Evolutionary conservation across 2,113 vertebrate genomes (phyloP), one percentile per base, ranked within the genome.

Genomic region (Setophaga petechia): DNA sequence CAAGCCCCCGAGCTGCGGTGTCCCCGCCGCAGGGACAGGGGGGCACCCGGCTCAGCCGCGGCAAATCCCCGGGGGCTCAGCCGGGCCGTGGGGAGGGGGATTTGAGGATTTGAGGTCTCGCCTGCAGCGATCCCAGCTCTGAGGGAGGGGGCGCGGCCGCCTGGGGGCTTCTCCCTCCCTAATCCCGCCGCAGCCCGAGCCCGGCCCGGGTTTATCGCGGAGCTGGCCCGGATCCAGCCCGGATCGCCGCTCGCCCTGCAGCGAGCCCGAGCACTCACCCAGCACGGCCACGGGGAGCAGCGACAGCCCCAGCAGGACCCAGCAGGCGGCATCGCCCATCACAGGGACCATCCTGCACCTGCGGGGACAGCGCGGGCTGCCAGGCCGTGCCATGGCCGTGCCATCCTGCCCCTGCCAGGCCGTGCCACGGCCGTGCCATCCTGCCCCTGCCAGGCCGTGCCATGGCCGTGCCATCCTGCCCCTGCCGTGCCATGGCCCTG

Each of bases 281-380:
- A 97, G 93, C 54, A 96, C 82, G 10, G 96, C 76, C 62, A 94
- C 41, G 95, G 95, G 92, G 69, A 97, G 88, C 24, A 98, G 92
- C 62, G 96, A 97, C 55, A 93, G 85, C 57, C 96, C 97, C 27
- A 97, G 96, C 87, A 97, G 84, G 77, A 97, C 39, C 90, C 97
- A 96, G 94, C 96, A 77, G 41, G 68, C 79, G 80, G 84, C 92
- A 96, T 96, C 96, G 77, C 89, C 83, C 95, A 94, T 95, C 51
- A n/a, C 65, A 69, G 92, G 94, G 93, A 96, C 93, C 97, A 98
- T 98, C 94, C 96, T 97, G 67, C 82, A 95, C 95, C 97, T 98
- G 95, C 66, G 86, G 85, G 0, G 7, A 84, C 54, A 94, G 84
- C 44, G 57, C 20, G n/a, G 13, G 61, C 33, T 80, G 51, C 62